Evolutionary conservation across 2,888 invertebrate genomes (phyloP), one percentile per base, ranked within the genome.

Genomic region (Nymphalis polychloros): DNA sequence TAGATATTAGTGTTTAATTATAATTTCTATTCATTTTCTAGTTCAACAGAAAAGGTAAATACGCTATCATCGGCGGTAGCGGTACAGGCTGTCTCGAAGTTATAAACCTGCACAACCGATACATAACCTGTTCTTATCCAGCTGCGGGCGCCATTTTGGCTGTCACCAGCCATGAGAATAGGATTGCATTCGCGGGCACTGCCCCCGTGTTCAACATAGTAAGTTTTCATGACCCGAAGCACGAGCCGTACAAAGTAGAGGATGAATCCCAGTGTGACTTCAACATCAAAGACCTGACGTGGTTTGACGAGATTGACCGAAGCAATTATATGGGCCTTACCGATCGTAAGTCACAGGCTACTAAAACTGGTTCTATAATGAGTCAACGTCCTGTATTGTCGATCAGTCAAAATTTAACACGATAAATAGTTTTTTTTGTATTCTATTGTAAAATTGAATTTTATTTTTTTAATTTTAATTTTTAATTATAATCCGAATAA

Each of bases 1-100:
- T n/a, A n/a, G n/a, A n/a, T 53, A 47, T 62, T 46, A 17, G 20
- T 53, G 48, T 63, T 61, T 59, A 49, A 57, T 64, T 23, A 31
- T 50, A 60, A 62, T 50, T 19, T 27, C 17, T 52, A 59, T 31
- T 73, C 66, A 72, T 59, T 52, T 84, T 83, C 47, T 83, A 93
- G 92, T 86, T 75, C 72, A 92, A 93, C 72, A 88, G 92, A 27
- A 91, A 92, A 82, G 92, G 92, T 1, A 92, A 92, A 72, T 93
- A 92, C 74, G 90, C 79, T 0, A 83, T 93, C 55, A 83, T 91
- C 19, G 93, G 92, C 4, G 93, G 93, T 57, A 92, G 92, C 50
- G 93, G 93, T 1, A 92, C 92, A 2, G 86, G 84, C 47, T 88
- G 90, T 72, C 80, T 93, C 0, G 93, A 93, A 74, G 85, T 92